phyloP scores from a whole-genome alignment of 37 sponge, comb jelly and placozoan genomes.

The Tethya wilhelma region DNA sequence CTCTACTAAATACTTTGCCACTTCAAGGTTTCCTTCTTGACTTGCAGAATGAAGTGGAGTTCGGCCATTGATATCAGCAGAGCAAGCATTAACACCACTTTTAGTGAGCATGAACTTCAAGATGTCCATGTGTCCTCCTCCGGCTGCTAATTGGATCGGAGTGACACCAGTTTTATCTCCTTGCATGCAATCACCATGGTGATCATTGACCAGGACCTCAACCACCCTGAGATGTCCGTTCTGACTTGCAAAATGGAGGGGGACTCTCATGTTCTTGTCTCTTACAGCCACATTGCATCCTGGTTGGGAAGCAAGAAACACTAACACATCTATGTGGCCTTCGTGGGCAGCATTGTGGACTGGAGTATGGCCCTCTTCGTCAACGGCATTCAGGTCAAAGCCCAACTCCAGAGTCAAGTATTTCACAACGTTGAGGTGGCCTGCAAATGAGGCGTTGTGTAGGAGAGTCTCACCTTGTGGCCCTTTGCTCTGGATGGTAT shows the following conservation, averaged over 20 bases:
- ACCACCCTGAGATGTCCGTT: constrained; percentile 40
- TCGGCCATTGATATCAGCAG: constrained; percentile 28
- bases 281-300: neutral
- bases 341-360: constrained; percentile 57
- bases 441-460: constrained; percentile 43
- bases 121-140: constrained; percentile 33
- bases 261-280: constrained; percentile 26
- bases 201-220: constrained; percentile 21
- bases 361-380: constrained; percentile 43
- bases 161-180: constrained; percentile 26
- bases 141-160: constrained; percentile 52
- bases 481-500: neutral
- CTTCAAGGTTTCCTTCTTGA: constrained; percentile 46
- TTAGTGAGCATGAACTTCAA: constrained; percentile 21
- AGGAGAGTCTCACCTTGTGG: constrained; percentile 32
- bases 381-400: neutral
- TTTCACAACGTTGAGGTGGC: constrained; percentile 30
- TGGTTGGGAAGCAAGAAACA: constrained; percentile 25
- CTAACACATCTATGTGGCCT: constrained; percentile 10
- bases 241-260: constrained; percentile 50
- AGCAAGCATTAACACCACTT: neutral
- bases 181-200: neutral
- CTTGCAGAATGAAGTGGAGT: constrained; percentile 49
- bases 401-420: constrained; percentile 34
- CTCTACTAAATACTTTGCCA: constrained; percentile 51